Base-by-base conservation (phyloP, 1,140 invertebrate genomes). In the Fopius arisanus region DNA sequence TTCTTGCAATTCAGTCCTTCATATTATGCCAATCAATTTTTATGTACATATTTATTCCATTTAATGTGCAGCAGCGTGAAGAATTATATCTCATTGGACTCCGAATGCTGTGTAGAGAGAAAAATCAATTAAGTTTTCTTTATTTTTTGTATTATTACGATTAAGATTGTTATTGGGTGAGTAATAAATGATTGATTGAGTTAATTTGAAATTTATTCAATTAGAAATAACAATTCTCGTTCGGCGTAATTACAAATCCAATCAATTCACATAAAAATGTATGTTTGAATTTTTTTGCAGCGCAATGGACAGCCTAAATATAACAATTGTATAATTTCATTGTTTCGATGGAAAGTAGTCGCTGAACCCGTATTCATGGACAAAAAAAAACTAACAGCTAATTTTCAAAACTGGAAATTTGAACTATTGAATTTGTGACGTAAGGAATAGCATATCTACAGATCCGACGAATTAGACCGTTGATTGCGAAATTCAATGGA, bases 171-270 rank as follows among this genome's bases (percentile, higher is more conserved):
- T 65, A 12, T 12, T 68, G n/a, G 2, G 62, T 62, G 29, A 73
- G 14, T 16, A 65, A 59, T 73, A 54, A 67, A 66, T 19, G 28
- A 19, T 63, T 29, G 14, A 40, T 41, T 40, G 59, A 65, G 16
- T 72, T 37, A 68, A 41, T 62, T 73, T 74, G 72, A 75, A 67
- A n/a, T 67, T 73, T 84, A 82, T 81, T 84, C 83, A 67, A 77
- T 79, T 78, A 59, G 59, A 82, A 78, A 76, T 84, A 81, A 84
- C 82, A 84, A 83, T 82, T 76, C 73, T 79, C 77, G 21, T 74
- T 65, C 54, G 54, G 41, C 73, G 63, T 76, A 78, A 74, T 80
- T 82, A 81, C 79, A 83, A 80, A 81, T 59, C 59, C 68, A 78
- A 79, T 73, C 72, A 80, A 74, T 79, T 68, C 73, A 78, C 75